These are phyloP conservation scores for Xiphias gladius DNA, from an alignment of 2,113 vertebrate genomes.

Conservation along the genomic window DNA sequence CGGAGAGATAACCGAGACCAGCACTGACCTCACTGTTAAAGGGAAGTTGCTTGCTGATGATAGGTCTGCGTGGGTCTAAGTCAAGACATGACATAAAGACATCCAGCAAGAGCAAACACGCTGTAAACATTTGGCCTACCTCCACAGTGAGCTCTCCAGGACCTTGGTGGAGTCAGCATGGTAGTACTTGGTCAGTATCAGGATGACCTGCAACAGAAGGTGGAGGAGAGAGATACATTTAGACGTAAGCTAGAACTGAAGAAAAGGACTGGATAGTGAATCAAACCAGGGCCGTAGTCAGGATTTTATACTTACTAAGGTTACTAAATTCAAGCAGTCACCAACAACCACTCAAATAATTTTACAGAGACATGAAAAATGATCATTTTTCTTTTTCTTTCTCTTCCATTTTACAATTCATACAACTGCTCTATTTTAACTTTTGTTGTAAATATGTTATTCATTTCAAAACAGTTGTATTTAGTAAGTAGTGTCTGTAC, in stretches of 20 bases:
- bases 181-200: constrained; percentile 98
- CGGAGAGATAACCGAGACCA: constrained; percentile 20
- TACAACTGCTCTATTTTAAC: too few relatives aligned
- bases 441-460: too few relatives aligned
- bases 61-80: constrained; percentile 14
- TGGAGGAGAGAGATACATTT: constrained; percentile 22
- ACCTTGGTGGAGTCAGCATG: constrained; percentile 97
- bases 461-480: too few relatives aligned
- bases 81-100: constrained; percentile 46
- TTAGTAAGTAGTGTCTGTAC: too few relatives aligned
- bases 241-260: background rate
- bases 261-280: too few relatives aligned
- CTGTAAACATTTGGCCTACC: constrained; percentile 69
- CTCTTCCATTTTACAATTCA: too few relatives aligned
- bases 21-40: constrained; percentile 29
- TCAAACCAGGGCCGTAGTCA: too few relatives aligned
- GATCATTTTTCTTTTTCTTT: too few relatives aligned
- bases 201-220: constrained; percentile 89
- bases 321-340: too few relatives aligned
- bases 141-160: constrained; percentile 92
- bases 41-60: constrained; percentile 11
- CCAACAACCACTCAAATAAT: too few relatives aligned
- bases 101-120: constrained; percentile 7
- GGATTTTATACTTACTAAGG: too few relatives aligned
- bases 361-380: too few relatives aligned